A percentile compares a stretch with the other conserved stretches of the same genome.
phyloP scores from a whole-genome alignment of 2,888 invertebrate genomes.

The Dryadula phaetusa region DNA sequence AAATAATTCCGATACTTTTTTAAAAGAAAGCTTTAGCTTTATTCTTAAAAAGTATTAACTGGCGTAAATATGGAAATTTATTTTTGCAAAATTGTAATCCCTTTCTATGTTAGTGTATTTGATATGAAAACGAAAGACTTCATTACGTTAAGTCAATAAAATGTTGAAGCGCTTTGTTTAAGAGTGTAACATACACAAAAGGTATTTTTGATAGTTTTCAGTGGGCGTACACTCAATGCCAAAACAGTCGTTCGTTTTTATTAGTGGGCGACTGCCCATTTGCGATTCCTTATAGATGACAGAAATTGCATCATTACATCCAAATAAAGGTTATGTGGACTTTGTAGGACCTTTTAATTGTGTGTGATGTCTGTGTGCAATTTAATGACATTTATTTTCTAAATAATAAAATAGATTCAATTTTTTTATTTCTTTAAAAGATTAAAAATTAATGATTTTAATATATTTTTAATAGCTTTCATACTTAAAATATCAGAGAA shows the following conservation, averaged over 20 bases:
- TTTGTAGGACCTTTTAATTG: constrained; percentile 37
- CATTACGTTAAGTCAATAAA: not conserved
- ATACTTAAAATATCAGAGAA: too few species aligned
- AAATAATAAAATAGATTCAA: not conserved
- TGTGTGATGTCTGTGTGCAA: not conserved
- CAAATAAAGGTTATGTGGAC: constrained; percentile 45
- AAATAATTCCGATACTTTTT: too few species aligned
- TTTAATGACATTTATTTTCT: not conserved
- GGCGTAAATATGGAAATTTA: not conserved
- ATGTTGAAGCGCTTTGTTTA: not conserved
- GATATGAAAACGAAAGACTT: too few species aligned
- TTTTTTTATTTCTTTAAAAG: too few species aligned
- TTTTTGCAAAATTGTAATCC: not conserved
- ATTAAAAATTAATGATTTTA: too few species aligned
- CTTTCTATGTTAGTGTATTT: not conserved
- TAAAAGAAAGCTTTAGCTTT: not conserved
- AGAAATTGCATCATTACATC: constrained; percentile 54
- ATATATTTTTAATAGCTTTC: too few species aligned
- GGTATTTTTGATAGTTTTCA: constrained; percentile 35
- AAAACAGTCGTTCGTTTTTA: constrained; percentile 54
- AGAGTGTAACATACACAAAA: constrained; percentile 32
- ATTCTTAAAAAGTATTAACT: too few species aligned
- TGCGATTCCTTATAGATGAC: constrained; percentile 50
- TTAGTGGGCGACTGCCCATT: constrained; percentile 47
- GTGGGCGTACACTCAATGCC: constrained; percentile 75